A percentile compares a stretch with the other conserved stretches of the same genome.
These are phyloP conservation scores for Tenebrio molitor DNA, from an alignment of 1,140 invertebrate genomes.

Conservation along the genomic window DNA sequence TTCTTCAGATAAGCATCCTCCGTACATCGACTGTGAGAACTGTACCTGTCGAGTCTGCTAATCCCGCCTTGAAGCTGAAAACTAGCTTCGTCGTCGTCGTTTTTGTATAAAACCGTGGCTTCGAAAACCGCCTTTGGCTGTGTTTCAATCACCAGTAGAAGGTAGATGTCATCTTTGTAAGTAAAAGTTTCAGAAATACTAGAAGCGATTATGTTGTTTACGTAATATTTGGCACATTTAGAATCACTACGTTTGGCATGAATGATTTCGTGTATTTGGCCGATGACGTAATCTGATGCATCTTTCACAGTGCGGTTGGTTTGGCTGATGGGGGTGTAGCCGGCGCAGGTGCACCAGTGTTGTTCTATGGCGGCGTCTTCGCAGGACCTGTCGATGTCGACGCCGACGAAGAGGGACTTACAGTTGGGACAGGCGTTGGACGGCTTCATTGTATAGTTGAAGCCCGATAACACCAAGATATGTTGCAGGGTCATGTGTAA, in stretches of 20 bases:
- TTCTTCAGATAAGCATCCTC: constrained; percentile 69
- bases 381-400: constrained; percentile 80
- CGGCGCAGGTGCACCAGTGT: constrained; percentile 85
- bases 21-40: constrained; percentile 69
- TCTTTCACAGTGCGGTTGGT: constrained; percentile 64
- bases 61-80: constrained; percentile 66
- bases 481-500: constrained; percentile 75
- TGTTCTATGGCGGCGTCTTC: constrained; percentile 76
- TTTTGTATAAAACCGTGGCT: constrained; percentile 53
- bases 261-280: constrained; percentile 62
- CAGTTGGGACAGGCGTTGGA: constrained; percentile 75
- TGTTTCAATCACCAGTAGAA: constrained; percentile 57
- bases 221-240: constrained; percentile 66
- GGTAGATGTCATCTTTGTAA: constrained; percentile 54
- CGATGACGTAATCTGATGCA: constrained; percentile 68
- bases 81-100: constrained; percentile 48
- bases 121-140: constrained; percentile 59
- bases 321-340: constrained; percentile 66
- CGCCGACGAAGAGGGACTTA: constrained; percentile 75
- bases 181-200: constrained; percentile 51
- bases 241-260: constrained; percentile 61
- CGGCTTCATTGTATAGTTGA: constrained; percentile 63
- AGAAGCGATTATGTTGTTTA: constrained; percentile 43
- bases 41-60: constrained; percentile 75
- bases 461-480: constrained; percentile 67